A percentile compares a stretch with the other conserved stretches of the same genome.
These are phyloP conservation scores for Drosophila auraria DNA, from an alignment of 1,140 invertebrate species.

Conservation along the genomic window DNA sequence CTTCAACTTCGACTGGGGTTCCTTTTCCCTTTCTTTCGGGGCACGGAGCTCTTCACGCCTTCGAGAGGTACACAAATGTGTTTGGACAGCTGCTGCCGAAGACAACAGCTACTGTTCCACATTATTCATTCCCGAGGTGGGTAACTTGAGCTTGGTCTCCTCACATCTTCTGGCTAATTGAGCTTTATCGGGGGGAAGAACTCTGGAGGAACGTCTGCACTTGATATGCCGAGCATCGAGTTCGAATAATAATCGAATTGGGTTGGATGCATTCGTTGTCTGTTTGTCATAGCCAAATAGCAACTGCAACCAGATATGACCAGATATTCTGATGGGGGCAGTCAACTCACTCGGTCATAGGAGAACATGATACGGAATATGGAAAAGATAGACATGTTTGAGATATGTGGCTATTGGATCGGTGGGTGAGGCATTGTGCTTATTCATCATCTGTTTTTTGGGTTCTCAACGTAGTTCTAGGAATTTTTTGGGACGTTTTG, in stretches of 20 bases:
- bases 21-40: slow-evolving; percentile 14
- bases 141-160: slow-evolving; percentile 56
- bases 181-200: slow-evolving; percentile 32
- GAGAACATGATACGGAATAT: neutral
- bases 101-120: slow-evolving; percentile 41
- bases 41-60: slow-evolving; percentile 35
- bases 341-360: slow-evolving; percentile 8
- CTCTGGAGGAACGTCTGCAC: slow-evolving; percentile 52
- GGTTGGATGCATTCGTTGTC: slow-evolving; percentile 45
- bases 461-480: neutral
- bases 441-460: neutral
- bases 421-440: neutral
- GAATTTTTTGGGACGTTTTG: neutral
- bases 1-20: slow-evolving; percentile 16
- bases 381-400: slow-evolving; percentile 6
- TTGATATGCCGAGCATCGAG: slow-evolving; percentile 47
- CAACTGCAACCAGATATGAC: slow-evolving; percentile 13
- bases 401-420: slow-evolving; percentile 13
- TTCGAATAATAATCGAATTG: slow-evolving; percentile 43
- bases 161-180: slow-evolving; percentile 54
- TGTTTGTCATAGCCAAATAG: slow-evolving; percentile 58
- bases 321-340: slow-evolving; percentile 10
- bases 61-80: slow-evolving; percentile 31
- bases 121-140: slow-evolving; percentile 6
- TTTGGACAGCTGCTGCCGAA: slow-evolving; percentile 68